These are phyloP conservation scores for Branchellion lobata DNA, from an alignment of 2,888 invertebrate species.

Conservation along the genomic window DNA sequence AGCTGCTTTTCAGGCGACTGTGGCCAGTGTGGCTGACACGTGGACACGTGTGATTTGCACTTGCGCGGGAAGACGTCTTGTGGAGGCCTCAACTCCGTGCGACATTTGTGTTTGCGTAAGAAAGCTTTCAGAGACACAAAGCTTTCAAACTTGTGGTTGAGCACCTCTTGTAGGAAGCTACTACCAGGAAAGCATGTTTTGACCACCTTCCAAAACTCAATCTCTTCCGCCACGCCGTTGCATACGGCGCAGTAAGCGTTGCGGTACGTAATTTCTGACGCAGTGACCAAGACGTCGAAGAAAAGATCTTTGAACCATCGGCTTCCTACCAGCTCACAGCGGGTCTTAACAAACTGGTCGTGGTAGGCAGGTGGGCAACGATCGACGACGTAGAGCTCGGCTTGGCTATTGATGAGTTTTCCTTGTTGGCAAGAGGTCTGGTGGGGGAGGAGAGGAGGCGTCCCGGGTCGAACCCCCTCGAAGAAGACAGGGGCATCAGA, in stretches of 20 bases:
- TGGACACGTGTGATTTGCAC: constrained; percentile 46
- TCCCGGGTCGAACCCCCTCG: constrained; percentile 24
- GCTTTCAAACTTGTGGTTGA: neutral
- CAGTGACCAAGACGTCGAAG: constrained; percentile 52
- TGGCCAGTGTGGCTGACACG: constrained; percentile 30
- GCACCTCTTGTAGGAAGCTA: neutral
- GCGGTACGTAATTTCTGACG: constrained; percentile 52
- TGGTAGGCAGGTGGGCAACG: constrained; percentile 51
- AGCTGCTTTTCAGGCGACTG: constrained; percentile 34
- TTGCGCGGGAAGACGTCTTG: constrained; percentile 41
- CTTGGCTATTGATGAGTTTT: constrained; percentile 41
- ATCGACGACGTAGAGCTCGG: constrained; percentile 50
- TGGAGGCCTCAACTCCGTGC: constrained; percentile 31
- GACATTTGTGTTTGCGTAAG: constrained; percentile 3
- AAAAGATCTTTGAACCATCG: constrained; percentile 40
- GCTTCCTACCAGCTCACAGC: constrained; percentile 46
- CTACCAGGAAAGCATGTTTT: neutral
- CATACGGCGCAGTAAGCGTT: constrained; percentile 56
- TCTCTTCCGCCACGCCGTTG: constrained; percentile 48
- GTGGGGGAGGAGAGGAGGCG: neutral
- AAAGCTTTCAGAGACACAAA: neutral
- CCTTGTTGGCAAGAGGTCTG: constrained; percentile 47
- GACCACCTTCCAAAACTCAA: constrained; percentile 48
- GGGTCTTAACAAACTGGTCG: constrained; percentile 44
- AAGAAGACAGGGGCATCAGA: constrained; percentile 45